A percentile compares a stretch with the other conserved stretches of the same genome.
phyloP scores from a whole-genome alignment of 2,113 vertebrate genomes.

The Salvelinus fontinalis region DNA sequence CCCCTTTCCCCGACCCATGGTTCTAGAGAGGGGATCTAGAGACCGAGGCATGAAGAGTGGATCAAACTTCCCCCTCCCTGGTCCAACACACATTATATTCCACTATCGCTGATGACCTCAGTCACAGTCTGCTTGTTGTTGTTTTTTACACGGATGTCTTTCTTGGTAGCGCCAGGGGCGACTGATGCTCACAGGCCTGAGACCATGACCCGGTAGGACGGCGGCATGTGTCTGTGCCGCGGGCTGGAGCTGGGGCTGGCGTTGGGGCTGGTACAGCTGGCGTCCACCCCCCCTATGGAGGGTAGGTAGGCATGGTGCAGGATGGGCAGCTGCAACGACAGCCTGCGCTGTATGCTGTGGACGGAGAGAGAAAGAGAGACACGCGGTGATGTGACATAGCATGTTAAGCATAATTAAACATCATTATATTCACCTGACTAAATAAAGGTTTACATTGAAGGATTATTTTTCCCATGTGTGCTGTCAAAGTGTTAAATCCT shows the following conservation, averaged over 20 bases:
- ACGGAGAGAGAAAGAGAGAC: constrained; percentile 33
- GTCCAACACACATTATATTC: constrained; percentile 57
- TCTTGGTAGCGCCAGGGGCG: constrained; percentile 35
- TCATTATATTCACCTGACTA: no score
- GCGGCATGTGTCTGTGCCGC: constrained; percentile 97
- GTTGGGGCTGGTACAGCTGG: constrained; percentile 94
- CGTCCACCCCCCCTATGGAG: constrained; percentile 97
- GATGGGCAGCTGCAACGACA: constrained; percentile 97
- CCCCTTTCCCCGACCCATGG: constrained; percentile 49
- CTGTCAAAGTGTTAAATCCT: no score
- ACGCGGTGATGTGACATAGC: background rate
- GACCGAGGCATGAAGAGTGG: constrained; percentile 48
- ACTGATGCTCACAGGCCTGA: constrained; percentile 88
- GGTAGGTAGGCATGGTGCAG: constrained; percentile 98
- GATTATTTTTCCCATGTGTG: no score
- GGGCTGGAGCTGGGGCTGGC: constrained; percentile 95
- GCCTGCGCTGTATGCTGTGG: constrained; percentile 93
- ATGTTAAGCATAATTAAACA: background rate
- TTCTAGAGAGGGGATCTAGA: constrained; percentile 29
- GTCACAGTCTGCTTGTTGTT: constrained; percentile 51
- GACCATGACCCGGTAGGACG: constrained; percentile 98
- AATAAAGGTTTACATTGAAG: no score
- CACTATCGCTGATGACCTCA: constrained; percentile 67
- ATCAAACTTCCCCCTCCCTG: constrained; percentile 36
- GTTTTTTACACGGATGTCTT: background rate